A percentile compares a stretch with the other conserved stretches of the same genome.
phyloP scores from a whole-genome alignment of 2,888 invertebrate species.

The Netelia melanura region DNA sequence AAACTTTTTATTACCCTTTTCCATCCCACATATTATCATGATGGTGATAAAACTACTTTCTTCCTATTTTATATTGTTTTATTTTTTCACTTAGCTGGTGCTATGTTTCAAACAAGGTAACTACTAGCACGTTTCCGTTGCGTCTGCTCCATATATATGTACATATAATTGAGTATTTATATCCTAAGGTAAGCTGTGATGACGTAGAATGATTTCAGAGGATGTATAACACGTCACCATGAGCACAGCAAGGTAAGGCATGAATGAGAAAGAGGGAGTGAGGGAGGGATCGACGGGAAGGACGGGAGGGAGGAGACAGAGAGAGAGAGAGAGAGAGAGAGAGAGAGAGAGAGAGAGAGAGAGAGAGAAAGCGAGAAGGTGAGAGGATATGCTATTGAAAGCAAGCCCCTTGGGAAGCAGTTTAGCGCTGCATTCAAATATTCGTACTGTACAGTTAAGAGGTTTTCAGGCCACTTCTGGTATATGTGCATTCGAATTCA shows the following conservation, averaged over 20 bases:
- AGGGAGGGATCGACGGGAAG: not conserved
- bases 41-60: not conserved
- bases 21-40: not conserved
- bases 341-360: not conserved
- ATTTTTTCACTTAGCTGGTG: not conserved
- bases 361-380: too few species aligned
- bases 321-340: too few species aligned
- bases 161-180: not conserved
- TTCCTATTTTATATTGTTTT: not conserved
- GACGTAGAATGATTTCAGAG: not conserved
- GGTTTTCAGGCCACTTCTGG: constrained; percentile 3
- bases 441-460: constrained; percentile 2
- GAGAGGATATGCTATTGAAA: not conserved
- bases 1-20: not conserved
- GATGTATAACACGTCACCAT: not conserved
- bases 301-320: too few species aligned
- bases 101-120: not conserved
- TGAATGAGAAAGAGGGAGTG: not conserved
- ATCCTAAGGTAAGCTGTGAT: not conserved
- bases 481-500: constrained; percentile 59
- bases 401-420: not conserved
- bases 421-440: not conserved
- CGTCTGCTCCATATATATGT: not conserved
- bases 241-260: not conserved
- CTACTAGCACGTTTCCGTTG: not conserved